phyloP scores from a whole-genome alignment of 2,888 invertebrate species.

The Mechanitis messenoides region DNA sequence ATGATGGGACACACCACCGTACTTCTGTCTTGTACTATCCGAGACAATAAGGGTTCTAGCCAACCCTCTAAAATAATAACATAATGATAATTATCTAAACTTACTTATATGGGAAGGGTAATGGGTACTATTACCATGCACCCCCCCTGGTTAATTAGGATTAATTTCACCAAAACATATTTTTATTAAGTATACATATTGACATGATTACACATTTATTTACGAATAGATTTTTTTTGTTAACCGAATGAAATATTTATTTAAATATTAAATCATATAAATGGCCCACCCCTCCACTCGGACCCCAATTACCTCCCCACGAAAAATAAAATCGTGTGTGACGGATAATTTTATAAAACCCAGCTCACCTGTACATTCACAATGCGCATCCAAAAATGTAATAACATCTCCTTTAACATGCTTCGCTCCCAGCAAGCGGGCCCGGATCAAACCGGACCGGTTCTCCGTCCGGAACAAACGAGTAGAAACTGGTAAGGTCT shows the following conservation, averaged over 20 bases:
- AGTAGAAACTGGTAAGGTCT: slow-evolving; percentile 89
- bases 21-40: slow-evolving; percentile 93
- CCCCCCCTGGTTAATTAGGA: no score
- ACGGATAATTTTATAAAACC: neutral
- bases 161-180: no score
- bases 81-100: neutral
- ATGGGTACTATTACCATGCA: no score
- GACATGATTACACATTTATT: no score
- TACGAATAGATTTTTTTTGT: no score
- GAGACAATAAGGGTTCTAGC: slow-evolving; percentile 94
- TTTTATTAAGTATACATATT: no score
- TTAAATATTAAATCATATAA: no score
- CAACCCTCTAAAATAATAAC: slow-evolving; percentile 86
- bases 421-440: slow-evolving; percentile 94
- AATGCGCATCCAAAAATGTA: slow-evolving; percentile 98
- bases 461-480: slow-evolving; percentile 92
- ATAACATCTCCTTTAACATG: slow-evolving; percentile 94
- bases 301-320: no score
- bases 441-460: slow-evolving; percentile 96
- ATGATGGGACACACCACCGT: slow-evolving; percentile 99
- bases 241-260: no score
- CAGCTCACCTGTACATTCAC: slow-evolving; percentile 85
- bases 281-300: no score
- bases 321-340: neutral
- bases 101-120: neutral